Evolutionary conservation across 2,797 vertebrate species (phyloP).

Genomic region (Rousettus madagascariensis): DNA sequence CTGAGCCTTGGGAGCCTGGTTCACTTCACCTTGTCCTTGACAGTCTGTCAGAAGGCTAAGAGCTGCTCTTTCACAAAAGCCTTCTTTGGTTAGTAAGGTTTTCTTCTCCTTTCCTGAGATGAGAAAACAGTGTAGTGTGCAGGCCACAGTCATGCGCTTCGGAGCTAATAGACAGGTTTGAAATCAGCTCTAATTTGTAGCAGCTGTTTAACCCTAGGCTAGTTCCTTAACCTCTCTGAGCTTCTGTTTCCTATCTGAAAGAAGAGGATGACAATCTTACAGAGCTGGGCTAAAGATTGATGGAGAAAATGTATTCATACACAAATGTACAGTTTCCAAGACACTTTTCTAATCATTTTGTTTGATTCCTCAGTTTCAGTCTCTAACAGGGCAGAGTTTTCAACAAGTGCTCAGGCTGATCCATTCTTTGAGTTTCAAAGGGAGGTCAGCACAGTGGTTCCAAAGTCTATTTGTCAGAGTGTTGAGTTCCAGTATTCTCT

Average conservation of each 20-base stretch:
- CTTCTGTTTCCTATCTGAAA: neutral
- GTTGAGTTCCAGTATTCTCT: constrained; percentile 47
- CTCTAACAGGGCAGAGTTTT: neutral
- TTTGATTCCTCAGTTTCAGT: neutral
- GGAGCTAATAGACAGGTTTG: neutral
- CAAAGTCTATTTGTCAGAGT: neutral
- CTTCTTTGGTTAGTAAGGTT: neutral
- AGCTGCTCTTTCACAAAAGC: neutral
- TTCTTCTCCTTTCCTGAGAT: neutral
- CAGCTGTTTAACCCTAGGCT: neutral
- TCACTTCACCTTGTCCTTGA: neutral
- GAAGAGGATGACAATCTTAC: neutral
- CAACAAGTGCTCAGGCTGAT: neutral
- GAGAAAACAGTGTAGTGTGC: neutral
- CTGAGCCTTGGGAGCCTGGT: neutral
- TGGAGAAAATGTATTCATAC: neutral
- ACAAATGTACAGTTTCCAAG: neutral
- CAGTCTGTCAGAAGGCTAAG: neutral
- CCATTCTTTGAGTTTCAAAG: constrained; percentile 36
- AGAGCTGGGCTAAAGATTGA: neutral
- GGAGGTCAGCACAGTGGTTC: neutral
- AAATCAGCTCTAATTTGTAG: neutral
- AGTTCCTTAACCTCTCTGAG: neutral
- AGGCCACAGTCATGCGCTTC: neutral
- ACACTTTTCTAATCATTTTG: neutral